A percentile compares a stretch with the other conserved stretches of the same genome.
These are phyloP conservation scores for Monochamus alternatus DNA, from an alignment of 2,888 invertebrate genomes.

Conservation along the genomic window DNA sequence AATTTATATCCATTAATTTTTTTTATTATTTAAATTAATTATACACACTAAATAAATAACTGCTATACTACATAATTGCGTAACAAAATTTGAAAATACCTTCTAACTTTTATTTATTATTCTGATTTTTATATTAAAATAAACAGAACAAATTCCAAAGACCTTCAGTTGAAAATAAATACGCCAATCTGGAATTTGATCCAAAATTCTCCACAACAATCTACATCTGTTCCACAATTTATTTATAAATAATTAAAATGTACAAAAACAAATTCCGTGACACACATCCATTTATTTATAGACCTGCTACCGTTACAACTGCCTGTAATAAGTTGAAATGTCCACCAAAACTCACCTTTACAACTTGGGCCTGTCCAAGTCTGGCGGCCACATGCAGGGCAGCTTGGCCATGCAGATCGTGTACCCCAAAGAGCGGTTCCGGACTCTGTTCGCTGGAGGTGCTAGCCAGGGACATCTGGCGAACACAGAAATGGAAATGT, in stretches of 20 bases:
- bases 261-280: constrained; percentile 1
- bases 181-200: not conserved
- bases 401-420: constrained; percentile 87
- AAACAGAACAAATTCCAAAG: too few relatives aligned
- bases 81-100: too few relatives aligned
- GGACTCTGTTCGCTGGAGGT: constrained; percentile 68
- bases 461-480: constrained; percentile 68
- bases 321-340: not conserved
- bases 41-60: too few relatives aligned
- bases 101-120: too few relatives aligned
- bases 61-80: too few relatives aligned
- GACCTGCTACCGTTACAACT: not conserved
- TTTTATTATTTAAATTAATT: too few relatives aligned
- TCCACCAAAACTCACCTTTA: constrained; percentile 71
- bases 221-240: not conserved
- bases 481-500: constrained; percentile 36
- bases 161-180: not conserved
- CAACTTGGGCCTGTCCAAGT: constrained; percentile 83
- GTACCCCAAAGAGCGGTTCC: constrained; percentile 74
- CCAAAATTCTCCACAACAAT: not conserved
- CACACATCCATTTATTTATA: constrained; percentile 4
- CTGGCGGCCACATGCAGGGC: constrained; percentile 89
- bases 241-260: constrained; percentile 4
- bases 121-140: too few relatives aligned
- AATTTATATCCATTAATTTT: too few relatives aligned